phyloP scores from a whole-genome alignment of 2,113 vertebrate genomes.

The Notechis scutatus region DNA sequence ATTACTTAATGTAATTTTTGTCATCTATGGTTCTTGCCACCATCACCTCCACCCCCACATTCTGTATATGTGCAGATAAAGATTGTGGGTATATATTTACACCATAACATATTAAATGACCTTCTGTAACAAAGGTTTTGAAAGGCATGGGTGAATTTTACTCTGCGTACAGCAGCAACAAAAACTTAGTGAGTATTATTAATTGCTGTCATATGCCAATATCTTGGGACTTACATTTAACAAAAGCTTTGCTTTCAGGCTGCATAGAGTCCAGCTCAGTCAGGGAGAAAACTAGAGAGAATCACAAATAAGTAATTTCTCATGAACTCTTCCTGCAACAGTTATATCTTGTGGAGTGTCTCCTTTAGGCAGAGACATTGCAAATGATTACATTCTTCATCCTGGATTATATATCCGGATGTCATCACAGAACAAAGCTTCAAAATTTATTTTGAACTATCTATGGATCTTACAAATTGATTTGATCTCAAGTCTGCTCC shows the following conservation, averaged over 20 bases:
- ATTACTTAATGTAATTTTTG: background rate
- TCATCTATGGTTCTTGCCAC: background rate
- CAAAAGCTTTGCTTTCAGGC: background rate
- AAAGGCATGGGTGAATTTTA: background rate
- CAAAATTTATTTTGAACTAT: background rate
- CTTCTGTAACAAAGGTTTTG: background rate
- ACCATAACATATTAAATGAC: background rate
- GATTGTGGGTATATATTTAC: background rate
- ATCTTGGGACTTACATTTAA: background rate
- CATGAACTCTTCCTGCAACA: background rate
- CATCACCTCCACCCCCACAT: background rate
- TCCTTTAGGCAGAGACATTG: background rate
- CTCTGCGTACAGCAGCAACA: background rate
- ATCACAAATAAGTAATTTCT: background rate
- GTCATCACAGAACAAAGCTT: background rate
- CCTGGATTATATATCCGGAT: background rate
- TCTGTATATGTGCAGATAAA: background rate
- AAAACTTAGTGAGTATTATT: slow-evolving; percentile 1
- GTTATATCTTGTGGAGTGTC: background rate
- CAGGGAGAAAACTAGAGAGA: background rate
- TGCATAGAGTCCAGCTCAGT: background rate
- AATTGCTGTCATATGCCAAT: background rate
- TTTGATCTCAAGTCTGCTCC: background rate
- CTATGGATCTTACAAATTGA: background rate
- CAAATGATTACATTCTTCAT: background rate